phyloP scores from a whole-genome alignment of 2,113 vertebrate species.

The Catharus fuscescens region DNA sequence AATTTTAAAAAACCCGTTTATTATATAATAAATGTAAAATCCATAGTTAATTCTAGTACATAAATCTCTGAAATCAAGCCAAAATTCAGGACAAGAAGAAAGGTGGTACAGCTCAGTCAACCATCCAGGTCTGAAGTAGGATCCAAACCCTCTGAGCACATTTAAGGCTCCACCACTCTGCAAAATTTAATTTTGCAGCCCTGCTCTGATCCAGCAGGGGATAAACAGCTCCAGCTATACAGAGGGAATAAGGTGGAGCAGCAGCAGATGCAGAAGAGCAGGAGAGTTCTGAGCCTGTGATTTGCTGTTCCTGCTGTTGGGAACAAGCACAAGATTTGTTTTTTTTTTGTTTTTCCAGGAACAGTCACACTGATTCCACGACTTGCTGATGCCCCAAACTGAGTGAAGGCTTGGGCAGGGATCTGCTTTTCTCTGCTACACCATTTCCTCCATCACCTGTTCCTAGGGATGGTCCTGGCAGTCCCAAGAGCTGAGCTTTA shows the following conservation, averaged over 20 bases:
- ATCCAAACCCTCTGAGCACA: background rate
- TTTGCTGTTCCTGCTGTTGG: background rate
- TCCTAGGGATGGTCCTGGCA: background rate
- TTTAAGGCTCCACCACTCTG: background rate
- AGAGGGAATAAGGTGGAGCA: background rate
- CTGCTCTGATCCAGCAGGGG: background rate
- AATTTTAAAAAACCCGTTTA: rapidly evolving
- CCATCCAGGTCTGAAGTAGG: background rate
- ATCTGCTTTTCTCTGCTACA: background rate
- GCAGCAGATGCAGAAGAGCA: background rate
- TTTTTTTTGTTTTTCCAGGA: background rate
- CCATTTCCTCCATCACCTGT: background rate
- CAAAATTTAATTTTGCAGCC: background rate
- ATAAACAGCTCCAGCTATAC: background rate
- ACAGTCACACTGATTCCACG: background rate
- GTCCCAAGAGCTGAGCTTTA: background rate
- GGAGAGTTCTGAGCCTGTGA: background rate
- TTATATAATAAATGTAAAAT: background rate
- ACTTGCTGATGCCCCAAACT: background rate
- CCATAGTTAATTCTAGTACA: background rate
- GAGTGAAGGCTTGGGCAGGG: background rate
- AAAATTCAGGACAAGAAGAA: background rate
- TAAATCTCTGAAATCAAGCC: background rate
- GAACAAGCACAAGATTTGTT: background rate
- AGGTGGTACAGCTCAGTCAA: background rate